A percentile compares a stretch with the other conserved stretches of the same genome.
Conservation (phyloP, 2,797 vertebrate genomes). For the Eospalax fontanierii region DNA sequence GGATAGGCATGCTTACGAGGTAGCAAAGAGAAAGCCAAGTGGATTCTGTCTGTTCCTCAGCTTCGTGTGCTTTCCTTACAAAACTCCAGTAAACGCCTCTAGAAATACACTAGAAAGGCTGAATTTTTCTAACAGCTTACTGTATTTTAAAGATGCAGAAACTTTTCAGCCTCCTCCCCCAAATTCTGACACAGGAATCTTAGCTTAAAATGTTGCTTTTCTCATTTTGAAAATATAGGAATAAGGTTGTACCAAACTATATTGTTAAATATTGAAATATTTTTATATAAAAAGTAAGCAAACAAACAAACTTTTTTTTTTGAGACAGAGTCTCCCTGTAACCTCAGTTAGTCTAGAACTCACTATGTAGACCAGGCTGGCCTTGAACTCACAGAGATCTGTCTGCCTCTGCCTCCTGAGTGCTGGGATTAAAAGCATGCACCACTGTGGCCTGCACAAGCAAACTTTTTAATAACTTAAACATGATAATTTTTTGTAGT, state of each 20-base stretch:
- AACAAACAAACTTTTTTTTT: too few species aligned
- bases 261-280: conserved; percentile 32
- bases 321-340: too few species aligned
- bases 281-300: conserved; percentile 25
- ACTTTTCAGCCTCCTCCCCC: neutral
- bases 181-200: conserved; percentile 24
- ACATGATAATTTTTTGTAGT: neutral
- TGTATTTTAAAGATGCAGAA: conserved; percentile 47
- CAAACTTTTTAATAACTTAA: conserved; percentile 7
- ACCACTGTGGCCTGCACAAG: too few species aligned
- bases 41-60: neutral
- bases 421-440: too few species aligned
- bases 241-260: neutral
- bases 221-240: conserved; percentile 12
- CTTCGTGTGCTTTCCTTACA: neutral
- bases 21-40: neutral
- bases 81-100: neutral
- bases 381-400: too few species aligned
- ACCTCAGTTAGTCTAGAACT: too few species aligned
- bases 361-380: too few species aligned
- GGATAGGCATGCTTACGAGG: neutral
- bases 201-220: conserved; percentile 52
- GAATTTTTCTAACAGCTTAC: neutral
- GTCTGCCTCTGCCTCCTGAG: too few species aligned
- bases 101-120: neutral